Percentiles rank a stretch among this genome's conserved stretches.
phyloP scores from a whole-genome alignment of 1,140 invertebrate species.

The Sitodiplosis mosellana region DNA sequence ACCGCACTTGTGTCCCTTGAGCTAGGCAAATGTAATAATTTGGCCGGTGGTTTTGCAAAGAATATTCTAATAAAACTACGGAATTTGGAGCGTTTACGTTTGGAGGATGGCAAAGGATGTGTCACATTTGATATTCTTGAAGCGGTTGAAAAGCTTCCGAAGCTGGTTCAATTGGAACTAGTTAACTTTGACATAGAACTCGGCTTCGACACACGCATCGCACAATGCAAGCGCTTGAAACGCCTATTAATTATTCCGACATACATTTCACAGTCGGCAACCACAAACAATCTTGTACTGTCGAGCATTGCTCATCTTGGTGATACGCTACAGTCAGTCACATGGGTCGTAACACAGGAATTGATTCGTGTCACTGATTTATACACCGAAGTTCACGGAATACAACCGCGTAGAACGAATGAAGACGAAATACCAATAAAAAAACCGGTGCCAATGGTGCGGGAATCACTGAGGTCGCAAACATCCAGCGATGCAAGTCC shows the following conservation, averaged over 20 bases:
- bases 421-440: constrained; percentile 58
- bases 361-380: constrained; percentile 57
- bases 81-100: constrained; percentile 41
- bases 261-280: constrained; percentile 64
- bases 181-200: constrained; percentile 66
- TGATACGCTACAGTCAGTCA: constrained; percentile 46
- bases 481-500: constrained; percentile 12
- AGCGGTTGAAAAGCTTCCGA: constrained; percentile 35
- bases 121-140: constrained; percentile 35
- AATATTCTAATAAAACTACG: constrained; percentile 35
- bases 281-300: constrained; percentile 59
- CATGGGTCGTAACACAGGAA: constrained; percentile 67
- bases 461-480: constrained; percentile 14
- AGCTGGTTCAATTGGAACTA: constrained; percentile 45
- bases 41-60: constrained; percentile 42
- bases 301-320: constrained; percentile 51
- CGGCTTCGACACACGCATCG: constrained; percentile 51
- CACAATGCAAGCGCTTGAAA: constrained; percentile 47
- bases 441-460: constrained; percentile 49
- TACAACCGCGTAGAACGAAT: constrained; percentile 18
- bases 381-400: constrained; percentile 42
- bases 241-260: constrained; percentile 62
- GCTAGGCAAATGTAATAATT: constrained; percentile 56
- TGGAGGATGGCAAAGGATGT: constrained; percentile 52
- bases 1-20: constrained; percentile 48